Evolutionary conservation across 2,797 vertebrate genomes (phyloP).

Genomic region (Phoxinus dragarum): DNA sequence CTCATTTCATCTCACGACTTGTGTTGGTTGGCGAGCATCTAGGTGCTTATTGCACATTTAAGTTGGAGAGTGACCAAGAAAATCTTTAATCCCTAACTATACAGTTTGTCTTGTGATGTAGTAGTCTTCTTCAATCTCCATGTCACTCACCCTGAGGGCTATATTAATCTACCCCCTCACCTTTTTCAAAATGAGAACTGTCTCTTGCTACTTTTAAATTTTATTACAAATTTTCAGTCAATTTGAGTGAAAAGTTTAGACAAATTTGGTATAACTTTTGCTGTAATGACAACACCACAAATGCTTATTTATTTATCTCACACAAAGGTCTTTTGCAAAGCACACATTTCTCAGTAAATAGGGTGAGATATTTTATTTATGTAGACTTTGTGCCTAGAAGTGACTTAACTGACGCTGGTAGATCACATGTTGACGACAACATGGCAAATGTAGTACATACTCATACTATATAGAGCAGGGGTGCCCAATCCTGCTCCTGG

Average conservation of each 20-base stretch:
- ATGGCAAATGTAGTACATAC: too few species aligned
- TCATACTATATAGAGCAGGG: too few species aligned
- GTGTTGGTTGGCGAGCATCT: slow-evolving; percentile 35
- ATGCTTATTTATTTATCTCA: not conserved
- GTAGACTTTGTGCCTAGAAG: too few species aligned
- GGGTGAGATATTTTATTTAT: not conserved
- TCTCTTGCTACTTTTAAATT: not conserved
- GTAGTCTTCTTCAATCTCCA: not conserved
- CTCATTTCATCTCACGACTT: not conserved
- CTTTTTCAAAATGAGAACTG: not conserved
- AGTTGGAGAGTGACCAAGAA: slow-evolving; percentile 25
- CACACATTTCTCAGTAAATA: not conserved
- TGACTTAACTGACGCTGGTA: too few species aligned
- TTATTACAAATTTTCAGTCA: not conserved
- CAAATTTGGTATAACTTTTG: too few species aligned
- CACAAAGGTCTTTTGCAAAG: not conserved
- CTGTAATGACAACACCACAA: too few species aligned
- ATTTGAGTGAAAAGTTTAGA: not conserved
- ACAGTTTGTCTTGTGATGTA: slow-evolving; percentile 32
- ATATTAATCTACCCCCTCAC: not conserved
- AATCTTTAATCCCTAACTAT: slow-evolving; percentile 15
- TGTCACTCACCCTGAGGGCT: slow-evolving; percentile 1
- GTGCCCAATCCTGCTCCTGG: too few species aligned
- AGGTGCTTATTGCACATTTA: slow-evolving; percentile 37
- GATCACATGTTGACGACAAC: too few species aligned